A percentile compares a stretch with the other conserved stretches of the same genome.
phyloP scores from a whole-genome alignment of 2,797 vertebrate genomes.

The Rachycentron canadum region DNA sequence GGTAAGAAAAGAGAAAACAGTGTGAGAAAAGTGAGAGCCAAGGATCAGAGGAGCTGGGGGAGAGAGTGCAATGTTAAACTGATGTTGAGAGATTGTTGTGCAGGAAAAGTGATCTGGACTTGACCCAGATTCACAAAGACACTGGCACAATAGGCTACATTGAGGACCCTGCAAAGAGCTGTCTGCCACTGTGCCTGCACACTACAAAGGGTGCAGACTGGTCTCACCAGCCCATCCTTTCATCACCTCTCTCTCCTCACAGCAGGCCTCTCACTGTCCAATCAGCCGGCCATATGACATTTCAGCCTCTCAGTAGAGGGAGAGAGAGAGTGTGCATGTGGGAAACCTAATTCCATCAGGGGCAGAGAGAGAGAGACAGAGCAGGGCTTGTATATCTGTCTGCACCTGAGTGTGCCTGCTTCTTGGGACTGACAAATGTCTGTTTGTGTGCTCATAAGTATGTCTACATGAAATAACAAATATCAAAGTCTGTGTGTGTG shows the following conservation, averaged over 20 bases:
- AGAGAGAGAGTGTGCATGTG: slow-evolving; percentile 12
- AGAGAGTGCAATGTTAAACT: not conserved
- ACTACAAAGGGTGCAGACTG: slow-evolving; percentile 36
- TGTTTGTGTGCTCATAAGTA: not conserved
- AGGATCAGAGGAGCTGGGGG: not conserved
- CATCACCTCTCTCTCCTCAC: slow-evolving; percentile 40
- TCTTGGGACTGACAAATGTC: not conserved
- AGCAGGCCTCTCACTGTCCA: slow-evolving; percentile 55
- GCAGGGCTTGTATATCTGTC: slow-evolving; percentile 24
- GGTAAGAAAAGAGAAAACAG: slow-evolving; percentile 19
- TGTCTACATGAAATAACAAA: slow-evolving; percentile 32
- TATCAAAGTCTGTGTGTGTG: slow-evolving; percentile 43
- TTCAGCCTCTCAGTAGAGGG: slow-evolving; percentile 45
- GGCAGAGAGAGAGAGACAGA: slow-evolving; percentile 4
- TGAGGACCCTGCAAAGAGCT: slow-evolving; percentile 50
- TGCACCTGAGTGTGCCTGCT: slow-evolving; percentile 36
- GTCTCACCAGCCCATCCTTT: slow-evolving; percentile 47
- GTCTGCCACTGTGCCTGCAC: slow-evolving; percentile 48
- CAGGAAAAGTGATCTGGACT: slow-evolving; percentile 34
- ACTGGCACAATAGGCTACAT: slow-evolving; percentile 48
- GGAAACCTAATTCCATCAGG: slow-evolving; percentile 45
- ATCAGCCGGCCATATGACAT: slow-evolving; percentile 53
- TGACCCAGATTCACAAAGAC: slow-evolving; percentile 72
- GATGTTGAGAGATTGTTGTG: slow-evolving; percentile 36
- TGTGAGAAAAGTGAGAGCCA: slow-evolving; percentile 12